phyloP scores from a whole-genome alignment of 2,888 invertebrate species.

The Synergus itoensis region DNA sequence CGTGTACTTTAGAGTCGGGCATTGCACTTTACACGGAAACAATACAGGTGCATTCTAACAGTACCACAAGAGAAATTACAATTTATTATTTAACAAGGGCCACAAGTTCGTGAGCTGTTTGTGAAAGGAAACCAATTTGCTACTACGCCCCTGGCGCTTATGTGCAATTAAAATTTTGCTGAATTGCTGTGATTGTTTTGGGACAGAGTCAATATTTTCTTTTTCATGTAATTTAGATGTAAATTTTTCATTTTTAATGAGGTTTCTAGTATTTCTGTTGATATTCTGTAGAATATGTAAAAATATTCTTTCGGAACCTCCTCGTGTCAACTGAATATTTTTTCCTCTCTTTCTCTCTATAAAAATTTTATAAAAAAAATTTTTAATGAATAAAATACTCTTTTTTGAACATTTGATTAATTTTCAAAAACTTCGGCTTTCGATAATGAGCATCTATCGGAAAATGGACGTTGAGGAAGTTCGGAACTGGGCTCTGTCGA shows the following conservation, averaged over 20 bases:
- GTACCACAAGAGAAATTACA: constrained; percentile 6
- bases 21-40: constrained; percentile 16
- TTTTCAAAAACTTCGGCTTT: neutral
- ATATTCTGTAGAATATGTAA: too few relatives aligned
- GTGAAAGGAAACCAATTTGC: constrained; percentile 1
- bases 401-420: neutral
- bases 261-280: too few relatives aligned
- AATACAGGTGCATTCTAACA: neutral
- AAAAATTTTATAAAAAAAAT: neutral
- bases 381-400: neutral
- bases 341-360: neutral
- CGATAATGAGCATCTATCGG: neutral
- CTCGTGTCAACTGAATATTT: neutral
- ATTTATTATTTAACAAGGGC: constrained; percentile 2
- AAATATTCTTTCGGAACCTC: too few relatives aligned
- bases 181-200: neutral
- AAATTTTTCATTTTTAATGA: neutral
- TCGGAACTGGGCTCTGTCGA: neutral
- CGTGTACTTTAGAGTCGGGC: constrained; percentile 15
- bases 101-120: constrained; percentile 14
- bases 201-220: neutral
- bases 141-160: neutral
- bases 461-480: neutral
- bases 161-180: neutral
- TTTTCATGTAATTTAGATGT: neutral